These are phyloP conservation scores for Aplochiton taeniatus DNA, from an alignment of 2,797 vertebrate genomes.

Conservation along the genomic window DNA sequence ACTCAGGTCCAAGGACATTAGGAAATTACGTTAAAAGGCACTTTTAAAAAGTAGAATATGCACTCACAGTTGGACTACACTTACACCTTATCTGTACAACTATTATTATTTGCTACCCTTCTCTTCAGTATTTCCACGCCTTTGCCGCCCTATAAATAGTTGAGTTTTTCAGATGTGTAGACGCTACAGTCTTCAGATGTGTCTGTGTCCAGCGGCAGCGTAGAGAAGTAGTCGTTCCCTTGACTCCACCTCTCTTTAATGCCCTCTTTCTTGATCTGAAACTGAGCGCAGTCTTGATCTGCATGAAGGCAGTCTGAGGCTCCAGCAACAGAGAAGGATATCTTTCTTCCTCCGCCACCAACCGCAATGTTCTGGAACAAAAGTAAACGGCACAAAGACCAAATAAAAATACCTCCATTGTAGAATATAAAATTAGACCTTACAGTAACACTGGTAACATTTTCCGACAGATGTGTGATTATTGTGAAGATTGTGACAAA, in stretches of 20 bases:
- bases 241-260: constrained; percentile 33
- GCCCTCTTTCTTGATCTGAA: constrained; percentile 60
- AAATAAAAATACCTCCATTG: constrained; percentile 7
- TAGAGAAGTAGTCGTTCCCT: constrained; percentile 56
- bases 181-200: constrained; percentile 61
- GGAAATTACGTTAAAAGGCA: constrained; percentile 53
- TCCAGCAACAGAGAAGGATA: constrained; percentile 60
- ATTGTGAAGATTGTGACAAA: too few relatives aligned
- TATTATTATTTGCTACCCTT: not conserved
- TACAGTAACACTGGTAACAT: not conserved
- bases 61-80: constrained; percentile 3
- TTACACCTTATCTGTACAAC: not conserved
- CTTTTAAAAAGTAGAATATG: constrained; percentile 30
- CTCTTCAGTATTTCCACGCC: not conserved
- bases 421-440: constrained; percentile 19
- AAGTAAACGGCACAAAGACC: not conserved
- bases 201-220: constrained; percentile 64
- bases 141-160: constrained; percentile 53
- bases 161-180: constrained; percentile 73
- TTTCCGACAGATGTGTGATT: not conserved
- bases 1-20: constrained; percentile 29
- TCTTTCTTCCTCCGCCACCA: constrained; percentile 42
- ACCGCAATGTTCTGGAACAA: constrained; percentile 9
- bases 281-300: constrained; percentile 65
- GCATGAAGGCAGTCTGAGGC: constrained; percentile 69